Conservation (phyloP, 2,888 invertebrate species). For the Epinotia ramella region DNA sequence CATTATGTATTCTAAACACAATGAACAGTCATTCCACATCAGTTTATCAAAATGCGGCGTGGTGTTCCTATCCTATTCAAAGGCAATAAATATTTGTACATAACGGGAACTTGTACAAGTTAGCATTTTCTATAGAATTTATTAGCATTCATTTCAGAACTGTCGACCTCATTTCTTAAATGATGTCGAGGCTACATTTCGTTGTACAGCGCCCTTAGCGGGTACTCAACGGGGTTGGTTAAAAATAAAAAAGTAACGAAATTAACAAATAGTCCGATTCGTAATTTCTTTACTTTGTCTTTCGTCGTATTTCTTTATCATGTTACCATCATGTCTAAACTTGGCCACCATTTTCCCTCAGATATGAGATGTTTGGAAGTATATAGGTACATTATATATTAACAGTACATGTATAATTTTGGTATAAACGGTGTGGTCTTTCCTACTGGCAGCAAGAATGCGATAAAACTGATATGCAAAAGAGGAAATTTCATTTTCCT, state of each 20-base stretch:
- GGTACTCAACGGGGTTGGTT: conserved; percentile 10
- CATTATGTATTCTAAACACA: neutral
- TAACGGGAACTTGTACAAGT: conserved; percentile 40
- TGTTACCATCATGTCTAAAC: too few species aligned
- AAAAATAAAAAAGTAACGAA: neutral
- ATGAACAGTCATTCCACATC: neutral
- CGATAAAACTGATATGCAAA: too few species aligned
- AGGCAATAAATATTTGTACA: conserved; percentile 39
- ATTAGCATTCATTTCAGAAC: conserved; percentile 46
- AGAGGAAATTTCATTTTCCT: conserved; percentile 5
- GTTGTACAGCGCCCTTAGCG: conserved; percentile 25
- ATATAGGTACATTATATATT: too few species aligned
- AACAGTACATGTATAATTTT: too few species aligned
- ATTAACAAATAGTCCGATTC: neutral
- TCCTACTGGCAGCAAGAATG: too few species aligned
- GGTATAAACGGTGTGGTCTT: too few species aligned
- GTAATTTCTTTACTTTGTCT: neutral
- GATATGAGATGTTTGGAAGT: too few species aligned
- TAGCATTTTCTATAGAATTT: conserved; percentile 46
- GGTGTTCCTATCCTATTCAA: conserved; percentile 15
- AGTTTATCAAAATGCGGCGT: conserved; percentile 11
- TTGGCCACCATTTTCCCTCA: too few species aligned
- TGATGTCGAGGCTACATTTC: conserved; percentile 47
- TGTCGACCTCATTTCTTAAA: conserved; percentile 47
- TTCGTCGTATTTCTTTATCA: neutral